Percentiles rank a stretch among this genome's conserved stretches.
Evolutionary conservation across 2,888 invertebrate genomes (phyloP).

Genomic region (Pristionchus arcanus): DNA sequence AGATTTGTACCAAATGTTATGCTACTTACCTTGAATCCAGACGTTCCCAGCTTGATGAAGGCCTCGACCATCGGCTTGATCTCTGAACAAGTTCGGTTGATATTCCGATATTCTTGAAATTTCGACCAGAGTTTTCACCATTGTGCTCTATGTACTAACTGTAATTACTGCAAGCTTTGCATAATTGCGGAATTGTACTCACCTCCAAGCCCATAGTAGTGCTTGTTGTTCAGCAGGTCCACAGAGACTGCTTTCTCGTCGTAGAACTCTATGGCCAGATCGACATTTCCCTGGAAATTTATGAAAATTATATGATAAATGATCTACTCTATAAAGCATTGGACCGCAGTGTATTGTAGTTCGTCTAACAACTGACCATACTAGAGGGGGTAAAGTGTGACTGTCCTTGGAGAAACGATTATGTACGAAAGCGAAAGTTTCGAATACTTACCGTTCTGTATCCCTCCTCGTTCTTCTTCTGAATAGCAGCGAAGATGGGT

Average conservation of each 20-base stretch:
- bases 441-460: not conserved
- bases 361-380: no score
- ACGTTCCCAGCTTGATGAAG: conserved; percentile 16
- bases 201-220: not conserved
- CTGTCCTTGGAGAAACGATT: no score
- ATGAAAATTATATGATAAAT: no score
- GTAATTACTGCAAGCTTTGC: no score
- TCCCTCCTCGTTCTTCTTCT: not conserved
- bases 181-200: no score
- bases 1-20: not conserved
- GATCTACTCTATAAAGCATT: no score
- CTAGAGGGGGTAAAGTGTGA: no score
- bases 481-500: not conserved
- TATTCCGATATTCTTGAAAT: no score
- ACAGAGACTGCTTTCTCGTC: not conserved
- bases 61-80: not conserved
- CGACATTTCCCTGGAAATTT: not conserved
- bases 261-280: not conserved
- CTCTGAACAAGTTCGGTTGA: not conserved
- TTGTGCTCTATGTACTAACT: no score
- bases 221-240: not conserved
- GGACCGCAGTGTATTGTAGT: no score
- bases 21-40: not conserved
- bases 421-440: no score
- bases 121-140: no score